Evolutionary conservation across 2,888 invertebrate species (phyloP).

Genomic region (Pterobdella sp.): DNA sequence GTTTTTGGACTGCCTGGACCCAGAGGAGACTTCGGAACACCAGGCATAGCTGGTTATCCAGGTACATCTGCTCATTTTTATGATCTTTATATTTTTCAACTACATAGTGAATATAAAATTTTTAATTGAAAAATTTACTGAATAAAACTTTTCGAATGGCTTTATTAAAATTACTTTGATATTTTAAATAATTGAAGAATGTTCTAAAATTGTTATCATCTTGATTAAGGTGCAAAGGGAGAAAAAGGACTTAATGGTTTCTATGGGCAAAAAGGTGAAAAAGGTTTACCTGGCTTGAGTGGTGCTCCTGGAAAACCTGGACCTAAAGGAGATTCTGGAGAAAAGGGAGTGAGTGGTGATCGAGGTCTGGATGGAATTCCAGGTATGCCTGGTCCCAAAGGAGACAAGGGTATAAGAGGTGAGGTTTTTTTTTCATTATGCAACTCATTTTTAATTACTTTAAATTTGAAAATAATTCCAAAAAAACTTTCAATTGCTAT

Average conservation of each 20-base stretch:
- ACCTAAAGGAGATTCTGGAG: constrained; percentile 9
- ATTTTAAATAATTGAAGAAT: too few species aligned
- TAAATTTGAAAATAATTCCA: not conserved
- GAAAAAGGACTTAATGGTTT: constrained; percentile 17
- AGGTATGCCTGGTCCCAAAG: constrained; percentile 18
- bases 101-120: too few species aligned
- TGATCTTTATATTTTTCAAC: too few species aligned
- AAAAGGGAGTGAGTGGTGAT: not conserved
- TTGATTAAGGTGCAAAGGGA: constrained; percentile 27
- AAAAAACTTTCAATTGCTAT: not conserved
- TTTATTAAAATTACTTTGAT: too few species aligned
- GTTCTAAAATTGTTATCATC: too few species aligned
- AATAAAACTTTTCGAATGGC: too few species aligned
- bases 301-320: constrained; percentile 3
- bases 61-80: not conserved
- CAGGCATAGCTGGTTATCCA: not conserved
- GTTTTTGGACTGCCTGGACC: constrained; percentile 8
- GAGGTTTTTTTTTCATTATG: not conserved
- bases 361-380: constrained; percentile 14
- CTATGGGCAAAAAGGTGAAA: constrained; percentile 19
- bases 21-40: not conserved
- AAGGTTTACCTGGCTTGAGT: constrained; percentile 11
- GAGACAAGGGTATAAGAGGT: constrained; percentile 12
- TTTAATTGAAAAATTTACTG: too few species aligned
- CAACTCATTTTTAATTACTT: not conserved